Percentiles rank a stretch among this genome's conserved stretches.
These are phyloP conservation scores for Nephrocerus scutellatus DNA, from an alignment of 2,888 invertebrate species.

Conservation along the genomic window DNA sequence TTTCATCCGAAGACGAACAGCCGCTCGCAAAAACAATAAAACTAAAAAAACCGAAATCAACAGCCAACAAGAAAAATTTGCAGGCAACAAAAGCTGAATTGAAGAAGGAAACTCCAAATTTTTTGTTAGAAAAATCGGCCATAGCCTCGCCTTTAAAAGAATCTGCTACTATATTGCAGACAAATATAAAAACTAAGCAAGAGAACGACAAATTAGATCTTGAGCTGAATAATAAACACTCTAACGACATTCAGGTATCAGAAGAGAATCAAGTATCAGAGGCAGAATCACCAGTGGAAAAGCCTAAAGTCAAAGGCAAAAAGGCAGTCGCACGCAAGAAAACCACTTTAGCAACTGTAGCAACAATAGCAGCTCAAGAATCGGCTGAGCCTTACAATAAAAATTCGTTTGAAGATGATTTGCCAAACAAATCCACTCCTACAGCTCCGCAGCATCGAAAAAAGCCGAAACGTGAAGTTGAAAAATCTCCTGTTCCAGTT, in stretches of 20 bases:
- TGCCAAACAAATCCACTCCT: too few relatives aligned
- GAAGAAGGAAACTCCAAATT: too few relatives aligned
- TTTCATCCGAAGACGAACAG: constrained; percentile 53
- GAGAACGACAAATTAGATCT: constrained; percentile 3
- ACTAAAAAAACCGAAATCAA: constrained; percentile 30
- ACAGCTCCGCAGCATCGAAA: too few relatives aligned
- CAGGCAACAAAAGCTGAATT: too few relatives aligned
- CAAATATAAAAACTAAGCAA: neutral
- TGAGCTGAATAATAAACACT: too few relatives aligned
- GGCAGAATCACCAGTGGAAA: constrained; percentile 25
- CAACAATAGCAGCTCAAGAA: constrained; percentile 9
- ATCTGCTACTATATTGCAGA: neutral
- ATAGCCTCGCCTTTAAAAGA: too few relatives aligned
- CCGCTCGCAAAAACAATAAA: constrained; percentile 48
- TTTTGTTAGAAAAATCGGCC: too few relatives aligned
- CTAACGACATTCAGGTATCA: too few relatives aligned
- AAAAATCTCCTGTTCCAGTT: neutral
- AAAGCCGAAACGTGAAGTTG: too few relatives aligned
- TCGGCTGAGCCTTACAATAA: constrained; percentile 18
- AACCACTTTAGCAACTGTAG: constrained; percentile 16
- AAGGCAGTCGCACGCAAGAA: constrained; percentile 27
- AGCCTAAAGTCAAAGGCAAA: constrained; percentile 18
- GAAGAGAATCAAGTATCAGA: neutral
- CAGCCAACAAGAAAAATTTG: neutral
- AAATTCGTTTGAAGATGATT: too few relatives aligned